Conservation (phyloP, 2,797 vertebrate genomes). For the Scomberomorus guttatus region DNA sequence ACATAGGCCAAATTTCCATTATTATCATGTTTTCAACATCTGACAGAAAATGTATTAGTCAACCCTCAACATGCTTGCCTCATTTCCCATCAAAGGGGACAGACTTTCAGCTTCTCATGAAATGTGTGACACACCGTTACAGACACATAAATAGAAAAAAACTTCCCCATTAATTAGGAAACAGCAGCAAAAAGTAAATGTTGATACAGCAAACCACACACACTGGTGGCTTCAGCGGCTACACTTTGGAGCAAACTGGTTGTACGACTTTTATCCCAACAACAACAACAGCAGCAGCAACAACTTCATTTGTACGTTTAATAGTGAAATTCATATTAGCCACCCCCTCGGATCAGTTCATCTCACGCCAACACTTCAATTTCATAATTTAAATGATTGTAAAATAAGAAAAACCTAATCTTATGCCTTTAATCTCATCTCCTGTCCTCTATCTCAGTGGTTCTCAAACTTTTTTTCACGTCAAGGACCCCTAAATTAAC, state of each 20-base stretch:
- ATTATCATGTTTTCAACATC: background rate
- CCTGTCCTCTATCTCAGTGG: no score
- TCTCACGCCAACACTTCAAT: no score
- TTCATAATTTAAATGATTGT: background rate
- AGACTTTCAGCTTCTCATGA: slow-evolving; percentile 35
- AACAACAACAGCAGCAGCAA: slow-evolving; percentile 4
- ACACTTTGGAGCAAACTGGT: background rate
- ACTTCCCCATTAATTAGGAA: slow-evolving; percentile 31
- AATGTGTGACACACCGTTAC: slow-evolving; percentile 2
- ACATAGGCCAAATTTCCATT: background rate
- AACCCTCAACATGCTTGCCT: slow-evolving; percentile 28
- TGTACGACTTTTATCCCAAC: background rate
- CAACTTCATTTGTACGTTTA: background rate
- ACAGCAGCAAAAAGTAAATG: background rate
- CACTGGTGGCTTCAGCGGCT: background rate
- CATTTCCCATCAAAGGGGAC: slow-evolving; percentile 45
- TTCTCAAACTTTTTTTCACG: no score
- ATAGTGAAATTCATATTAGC: background rate
- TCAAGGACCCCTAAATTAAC: no score
- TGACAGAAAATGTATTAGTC: slow-evolving; percentile 13
- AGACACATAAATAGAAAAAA: background rate
- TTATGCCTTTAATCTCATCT: background rate
- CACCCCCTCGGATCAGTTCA: no score
- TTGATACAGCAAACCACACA: slow-evolving; percentile 5
- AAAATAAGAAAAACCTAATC: background rate